Evolutionary conservation across 2,113 vertebrate species (phyloP).

Genomic region (Xyrauchen texanus): DNA sequence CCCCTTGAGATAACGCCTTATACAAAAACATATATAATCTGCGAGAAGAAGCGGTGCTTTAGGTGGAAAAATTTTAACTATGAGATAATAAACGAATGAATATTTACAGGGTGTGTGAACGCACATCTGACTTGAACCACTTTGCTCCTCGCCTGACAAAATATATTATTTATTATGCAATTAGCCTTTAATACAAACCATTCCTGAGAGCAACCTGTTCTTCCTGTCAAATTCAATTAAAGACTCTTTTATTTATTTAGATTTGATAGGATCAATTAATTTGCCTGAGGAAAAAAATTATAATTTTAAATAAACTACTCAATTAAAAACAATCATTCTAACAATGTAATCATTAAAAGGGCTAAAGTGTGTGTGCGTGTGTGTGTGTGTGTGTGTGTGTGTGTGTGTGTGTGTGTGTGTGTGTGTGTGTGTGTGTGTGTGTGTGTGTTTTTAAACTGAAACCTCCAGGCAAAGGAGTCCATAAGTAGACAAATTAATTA

Average conservation of each 20-base stretch:
- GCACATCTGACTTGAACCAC: too few relatives aligned
- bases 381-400: too few relatives aligned
- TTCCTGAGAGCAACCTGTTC: conserved; percentile 66
- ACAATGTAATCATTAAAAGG: conserved; percentile 81
- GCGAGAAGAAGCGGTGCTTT: too few relatives aligned
- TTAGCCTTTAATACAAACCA: neutral
- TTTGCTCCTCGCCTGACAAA: too few relatives aligned
- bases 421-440: too few relatives aligned
- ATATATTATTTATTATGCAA: too few relatives aligned
- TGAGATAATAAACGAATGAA: too few relatives aligned
- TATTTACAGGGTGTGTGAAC: too few relatives aligned
- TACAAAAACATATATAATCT: neutral
- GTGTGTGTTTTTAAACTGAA: conserved; percentile 48
- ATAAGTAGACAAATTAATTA: conserved; percentile 66
- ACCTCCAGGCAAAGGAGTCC: conserved; percentile 50
- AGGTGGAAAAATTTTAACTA: too few relatives aligned
- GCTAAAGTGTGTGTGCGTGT: conserved; percentile 60
- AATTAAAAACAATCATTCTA: conserved; percentile 81
- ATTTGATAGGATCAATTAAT: conserved; percentile 83
- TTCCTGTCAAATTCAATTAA: conserved; percentile 82
- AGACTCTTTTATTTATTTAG: conserved; percentile 84
- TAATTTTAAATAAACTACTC: conserved; percentile 82
- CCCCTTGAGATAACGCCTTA: neutral
- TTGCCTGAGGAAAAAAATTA: conserved; percentile 71
- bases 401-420: too few relatives aligned